Evolutionary conservation across 1,140 invertebrate genomes (phyloP).

Genomic region (Papilio machaon): DNA sequence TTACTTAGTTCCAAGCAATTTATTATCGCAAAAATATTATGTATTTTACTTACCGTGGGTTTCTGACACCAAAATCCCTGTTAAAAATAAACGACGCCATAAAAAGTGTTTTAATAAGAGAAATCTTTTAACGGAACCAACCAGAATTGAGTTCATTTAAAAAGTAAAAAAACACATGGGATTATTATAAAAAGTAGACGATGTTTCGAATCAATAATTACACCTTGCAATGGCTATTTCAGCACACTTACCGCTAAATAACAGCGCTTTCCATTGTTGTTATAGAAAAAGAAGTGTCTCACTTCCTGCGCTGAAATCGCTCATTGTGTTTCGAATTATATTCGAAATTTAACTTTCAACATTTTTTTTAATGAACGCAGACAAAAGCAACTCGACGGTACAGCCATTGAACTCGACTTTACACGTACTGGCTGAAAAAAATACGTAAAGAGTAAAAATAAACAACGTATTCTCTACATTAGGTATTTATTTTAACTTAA

Average conservation of each 20-base stretch:
- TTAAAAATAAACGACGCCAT: background rate
- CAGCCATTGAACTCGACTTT: slow-evolving; percentile 5
- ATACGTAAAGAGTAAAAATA: background rate
- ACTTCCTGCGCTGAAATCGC: slow-evolving; percentile 8
- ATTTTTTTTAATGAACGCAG: background rate
- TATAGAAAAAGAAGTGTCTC: background rate
- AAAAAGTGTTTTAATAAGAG: too few species aligned
- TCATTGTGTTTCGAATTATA: slow-evolving; percentile 9
- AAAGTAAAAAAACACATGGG: background rate
- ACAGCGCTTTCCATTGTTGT: slow-evolving; percentile 9
- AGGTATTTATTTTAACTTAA: too few species aligned
- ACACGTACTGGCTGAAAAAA: background rate
- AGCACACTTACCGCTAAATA: background rate
- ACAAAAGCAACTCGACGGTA: background rate
- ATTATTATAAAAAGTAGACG: too few species aligned
- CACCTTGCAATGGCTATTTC: background rate
- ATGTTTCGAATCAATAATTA: background rate
- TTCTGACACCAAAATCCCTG: background rate
- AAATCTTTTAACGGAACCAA: too few species aligned
- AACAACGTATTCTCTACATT: background rate
- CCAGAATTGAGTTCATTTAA: background rate
- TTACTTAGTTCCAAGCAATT: too few species aligned
- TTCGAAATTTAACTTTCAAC: background rate
- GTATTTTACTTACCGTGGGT: background rate
- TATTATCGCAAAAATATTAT: background rate